Evolutionary conservation across 30 jellyfish, hydroid and myxozoan genomes (phyloP), one percentile per base, ranked within the genome.

Genomic region (Euphysa ruthae): DNA sequence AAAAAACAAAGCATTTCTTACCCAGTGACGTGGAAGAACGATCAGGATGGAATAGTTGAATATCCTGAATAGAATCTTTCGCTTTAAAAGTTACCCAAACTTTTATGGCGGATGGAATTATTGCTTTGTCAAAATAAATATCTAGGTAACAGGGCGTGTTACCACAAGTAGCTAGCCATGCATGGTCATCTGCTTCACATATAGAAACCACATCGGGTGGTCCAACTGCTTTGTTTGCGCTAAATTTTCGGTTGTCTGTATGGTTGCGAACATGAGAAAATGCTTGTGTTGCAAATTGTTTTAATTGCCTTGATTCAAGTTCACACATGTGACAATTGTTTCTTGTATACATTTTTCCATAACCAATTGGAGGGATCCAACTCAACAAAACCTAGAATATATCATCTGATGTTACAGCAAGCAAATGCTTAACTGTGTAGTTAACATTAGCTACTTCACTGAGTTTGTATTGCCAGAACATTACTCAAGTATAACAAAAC

Each of bases 341-440:
- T 28, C 15, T 28, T 29, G 51, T 42, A 74, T 30, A 71, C 22
- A 28, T 73, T 54, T 69, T 27, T 0, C 94, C 94, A 4, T 60
- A 16, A 7, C 93, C 89, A 6, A 87, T 65, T 22, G 97, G 92
- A 25, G 82, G 73, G 10, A 72, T 54, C 97, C 97, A 87, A n/a
- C n/a, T n/a, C n/a, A n/a, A n/a, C n/a, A n/a, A n/a, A n/a, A n/a
- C n/a, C n/a, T n/a, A n/a, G n/a, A n/a, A n/a, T n/a, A n/a, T n/a
- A n/a, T n/a, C n/a, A n/a, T n/a, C n/a, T n/a, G n/a, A n/a, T n/a
- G n/a, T n/a, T n/a, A n/a, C n/a, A n/a, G n/a, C n/a, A n/a, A n/a
- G n/a, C n/a, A n/a, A n/a, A n/a, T n/a, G n/a, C n/a, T n/a, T n/a
- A n/a, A n/a, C n/a, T n/a, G n/a, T n/a, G n/a, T n/a, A n/a, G n/a